These are phyloP conservation scores for Erannis defoliaria DNA, from an alignment of 2,888 invertebrate genomes.

Conservation along the genomic window DNA sequence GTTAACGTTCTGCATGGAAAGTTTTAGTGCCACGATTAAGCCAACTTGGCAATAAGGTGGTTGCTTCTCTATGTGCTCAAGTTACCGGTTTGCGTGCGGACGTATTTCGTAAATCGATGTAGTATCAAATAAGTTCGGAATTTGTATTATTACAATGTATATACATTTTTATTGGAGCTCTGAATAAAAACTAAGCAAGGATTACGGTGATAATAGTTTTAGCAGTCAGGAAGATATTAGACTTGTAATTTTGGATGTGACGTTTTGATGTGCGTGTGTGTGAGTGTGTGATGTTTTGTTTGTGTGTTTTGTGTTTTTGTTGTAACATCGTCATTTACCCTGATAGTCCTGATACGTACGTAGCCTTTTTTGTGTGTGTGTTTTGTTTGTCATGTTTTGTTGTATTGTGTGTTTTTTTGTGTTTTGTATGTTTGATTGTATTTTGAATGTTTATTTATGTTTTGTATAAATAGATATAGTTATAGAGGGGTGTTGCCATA, in stretches of 20 bases:
- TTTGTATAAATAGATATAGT: too few species aligned
- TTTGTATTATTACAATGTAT: background rate
- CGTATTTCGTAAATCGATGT: conserved; percentile 14
- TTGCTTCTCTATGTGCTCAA: background rate
- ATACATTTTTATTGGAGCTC: background rate
- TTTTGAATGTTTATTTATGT: too few species aligned
- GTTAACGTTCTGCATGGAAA: background rate
- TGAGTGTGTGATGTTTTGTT: too few species aligned
- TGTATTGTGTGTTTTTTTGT: too few species aligned
- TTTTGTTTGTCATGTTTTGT: too few species aligned
- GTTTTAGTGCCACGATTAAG: background rate
- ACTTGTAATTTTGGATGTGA: background rate
- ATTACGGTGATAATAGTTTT: background rate
- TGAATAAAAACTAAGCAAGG: background rate
- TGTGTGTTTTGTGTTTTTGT: too few species aligned
- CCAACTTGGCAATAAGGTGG: background rate
- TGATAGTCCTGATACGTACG: too few species aligned
- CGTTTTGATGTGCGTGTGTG: too few species aligned
- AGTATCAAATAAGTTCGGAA: conserved; percentile 5
- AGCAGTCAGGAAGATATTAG: background rate
- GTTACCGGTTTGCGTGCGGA: conserved; percentile 24
- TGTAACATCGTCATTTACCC: too few species aligned
- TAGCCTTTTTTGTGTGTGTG: too few species aligned
- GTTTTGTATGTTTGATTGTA: too few species aligned
- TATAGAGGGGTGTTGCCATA: too few species aligned